These are phyloP conservation scores for Astropecten irregularis DNA, from an alignment of 53 echinoderm and acorn worm genomes.

Conservation along the genomic window DNA sequence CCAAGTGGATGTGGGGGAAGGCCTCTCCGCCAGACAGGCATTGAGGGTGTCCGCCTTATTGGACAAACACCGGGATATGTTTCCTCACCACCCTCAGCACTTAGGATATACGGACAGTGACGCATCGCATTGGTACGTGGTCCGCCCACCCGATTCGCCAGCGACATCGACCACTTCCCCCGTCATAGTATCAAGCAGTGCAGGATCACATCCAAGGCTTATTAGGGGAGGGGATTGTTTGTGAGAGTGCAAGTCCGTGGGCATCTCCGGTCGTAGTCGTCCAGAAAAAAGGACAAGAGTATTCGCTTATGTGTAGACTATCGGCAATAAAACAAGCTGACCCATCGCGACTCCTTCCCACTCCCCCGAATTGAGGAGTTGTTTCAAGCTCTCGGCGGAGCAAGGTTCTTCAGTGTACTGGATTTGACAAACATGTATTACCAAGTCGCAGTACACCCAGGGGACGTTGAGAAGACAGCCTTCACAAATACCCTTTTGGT, in stretches of 20 bases:
- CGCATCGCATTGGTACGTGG: slow-evolving; percentile 33
- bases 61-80: not conserved
- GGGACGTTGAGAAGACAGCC: slow-evolving; percentile 36
- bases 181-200: slow-evolving; percentile 36
- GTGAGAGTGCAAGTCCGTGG: slow-evolving; percentile 25
- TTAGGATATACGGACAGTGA: slow-evolving; percentile 41
- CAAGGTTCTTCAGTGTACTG: slow-evolving; percentile 22
- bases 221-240: slow-evolving; percentile 22
- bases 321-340: slow-evolving; percentile 9
- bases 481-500: slow-evolving; percentile 46
- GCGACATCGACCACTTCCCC: slow-evolving; percentile 55
- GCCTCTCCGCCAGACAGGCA: not conserved
- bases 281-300: slow-evolving; percentile 27
- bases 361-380: no score
- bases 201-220: slow-evolving; percentile 27
- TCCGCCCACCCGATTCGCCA: slow-evolving; percentile 7
- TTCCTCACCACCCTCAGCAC: not conserved
- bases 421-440: slow-evolving; percentile 47
- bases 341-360: slow-evolving; percentile 42
- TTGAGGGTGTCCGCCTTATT: not conserved
- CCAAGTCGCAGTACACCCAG: slow-evolving; percentile 48
- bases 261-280: slow-evolving; percentile 58
- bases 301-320: slow-evolving; percentile 25
- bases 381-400: slow-evolving; percentile 30
- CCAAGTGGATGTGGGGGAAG: not conserved